phyloP scores from a whole-genome alignment of 2,888 invertebrate species.

The Isotomurus palustris region DNA sequence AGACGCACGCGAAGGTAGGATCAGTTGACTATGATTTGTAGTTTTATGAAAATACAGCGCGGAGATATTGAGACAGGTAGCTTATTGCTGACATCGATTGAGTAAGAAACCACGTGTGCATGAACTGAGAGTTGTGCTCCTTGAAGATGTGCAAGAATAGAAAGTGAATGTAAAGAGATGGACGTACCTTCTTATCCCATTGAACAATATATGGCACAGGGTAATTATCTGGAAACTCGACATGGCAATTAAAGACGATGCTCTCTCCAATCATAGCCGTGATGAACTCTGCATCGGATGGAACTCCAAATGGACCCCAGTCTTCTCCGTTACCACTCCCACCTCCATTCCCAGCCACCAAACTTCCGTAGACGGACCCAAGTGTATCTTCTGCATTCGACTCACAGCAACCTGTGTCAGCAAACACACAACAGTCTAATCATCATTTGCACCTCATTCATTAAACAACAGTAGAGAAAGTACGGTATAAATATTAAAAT shows the following conservation, averaged over 20 bases:
- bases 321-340: slow-evolving; percentile 43
- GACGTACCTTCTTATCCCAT: slow-evolving; percentile 97
- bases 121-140: background rate
- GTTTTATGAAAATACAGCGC: too few relatives aligned
- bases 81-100: too few relatives aligned
- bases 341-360: slow-evolving; percentile 42
- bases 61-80: too few relatives aligned
- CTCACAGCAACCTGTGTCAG: slow-evolving; percentile 44
- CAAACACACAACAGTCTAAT: slow-evolving; percentile 15
- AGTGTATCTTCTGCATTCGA: slow-evolving; percentile 41
- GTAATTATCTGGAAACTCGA: slow-evolving; percentile 92
- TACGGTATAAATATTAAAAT: too few relatives aligned
- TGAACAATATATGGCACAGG: slow-evolving; percentile 96
- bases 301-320: slow-evolving; percentile 42
- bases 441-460: slow-evolving; percentile 9
- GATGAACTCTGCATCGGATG: slow-evolving; percentile 82
- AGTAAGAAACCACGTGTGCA: too few relatives aligned
- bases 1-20: background rate
- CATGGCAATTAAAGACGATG: slow-evolving; percentile 96
- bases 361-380: slow-evolving; percentile 42
- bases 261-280: slow-evolving; percentile 95
- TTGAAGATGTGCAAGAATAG: background rate
- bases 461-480: too few relatives aligned
- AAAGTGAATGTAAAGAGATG: background rate
- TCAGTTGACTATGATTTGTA: too few relatives aligned